These are phyloP conservation scores for Prunella strophiata DNA, from an alignment of 2,797 vertebrate species.

Conservation along the genomic window DNA sequence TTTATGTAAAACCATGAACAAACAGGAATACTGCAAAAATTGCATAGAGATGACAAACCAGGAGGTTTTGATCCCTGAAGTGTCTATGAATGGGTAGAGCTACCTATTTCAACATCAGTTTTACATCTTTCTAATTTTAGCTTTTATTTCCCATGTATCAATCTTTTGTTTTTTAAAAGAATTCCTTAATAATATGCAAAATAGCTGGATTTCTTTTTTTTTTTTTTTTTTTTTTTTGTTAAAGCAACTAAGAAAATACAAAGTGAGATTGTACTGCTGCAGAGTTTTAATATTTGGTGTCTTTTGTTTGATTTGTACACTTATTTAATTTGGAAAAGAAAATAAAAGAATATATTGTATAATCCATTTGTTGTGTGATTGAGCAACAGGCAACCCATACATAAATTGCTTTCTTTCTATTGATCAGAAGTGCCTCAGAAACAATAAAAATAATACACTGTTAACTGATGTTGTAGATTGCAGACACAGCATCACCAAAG, in stretches of 20 bases:
- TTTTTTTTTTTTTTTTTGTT: neutral
- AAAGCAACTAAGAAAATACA: neutral
- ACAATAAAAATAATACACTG: neutral
- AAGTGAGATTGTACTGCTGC: neutral
- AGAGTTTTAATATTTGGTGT: neutral
- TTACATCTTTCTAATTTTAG: neutral
- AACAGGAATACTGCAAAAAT: neutral
- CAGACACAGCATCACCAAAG: neutral
- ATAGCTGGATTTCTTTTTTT: neutral
- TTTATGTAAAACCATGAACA: neutral
- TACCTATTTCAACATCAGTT: neutral
- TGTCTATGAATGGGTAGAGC: rapidly evolving
- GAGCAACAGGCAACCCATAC: neutral
- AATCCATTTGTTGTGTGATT: neutral
- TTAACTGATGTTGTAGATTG: neutral
- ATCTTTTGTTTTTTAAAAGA: neutral
- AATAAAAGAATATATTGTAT: neutral
- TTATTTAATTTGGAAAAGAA: neutral
- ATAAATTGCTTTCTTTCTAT: neutral
- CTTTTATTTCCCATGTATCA: neutral
- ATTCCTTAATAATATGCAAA: neutral
- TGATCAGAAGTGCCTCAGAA: neutral
- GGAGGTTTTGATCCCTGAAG: neutral
- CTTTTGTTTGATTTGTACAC: neutral
- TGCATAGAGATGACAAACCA: neutral